A percentile compares a stretch with the other conserved stretches of the same genome.
These are phyloP conservation scores for Scotopteryx bipunctaria DNA, from an alignment of 2,888 invertebrate species.

Conservation along the genomic window DNA sequence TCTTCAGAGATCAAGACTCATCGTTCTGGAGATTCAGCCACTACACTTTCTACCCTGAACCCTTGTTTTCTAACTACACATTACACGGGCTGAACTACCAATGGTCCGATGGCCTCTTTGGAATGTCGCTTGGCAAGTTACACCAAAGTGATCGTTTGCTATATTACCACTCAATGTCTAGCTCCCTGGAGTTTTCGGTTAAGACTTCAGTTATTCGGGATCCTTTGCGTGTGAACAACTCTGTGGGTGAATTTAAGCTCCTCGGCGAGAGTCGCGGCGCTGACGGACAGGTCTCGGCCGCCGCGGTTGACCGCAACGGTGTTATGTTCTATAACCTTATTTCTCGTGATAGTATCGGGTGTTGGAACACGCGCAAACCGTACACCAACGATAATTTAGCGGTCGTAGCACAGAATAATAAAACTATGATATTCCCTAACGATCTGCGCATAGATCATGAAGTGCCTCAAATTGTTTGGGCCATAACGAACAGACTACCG, in stretches of 20 bases:
- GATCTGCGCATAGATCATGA: constrained; percentile 91
- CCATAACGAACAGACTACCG: constrained; percentile 89
- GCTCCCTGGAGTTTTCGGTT: constrained; percentile 90
- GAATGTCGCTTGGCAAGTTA: constrained; percentile 86
- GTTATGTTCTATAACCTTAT: constrained; percentile 93
- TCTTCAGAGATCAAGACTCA: constrained; percentile 84
- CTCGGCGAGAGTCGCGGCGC: constrained; percentile 82
- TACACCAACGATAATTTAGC: constrained; percentile 86
- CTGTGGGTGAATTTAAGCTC: constrained; percentile 68
- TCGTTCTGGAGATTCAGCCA: constrained; percentile 87
- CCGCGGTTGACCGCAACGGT: constrained; percentile 88
- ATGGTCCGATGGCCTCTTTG: constrained; percentile 92
- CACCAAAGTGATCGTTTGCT: constrained; percentile 84
- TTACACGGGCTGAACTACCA: constrained; percentile 90
- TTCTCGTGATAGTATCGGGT: constrained; percentile 89
- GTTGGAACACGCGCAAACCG: constrained; percentile 92
- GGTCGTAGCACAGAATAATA: constrained; percentile 85
- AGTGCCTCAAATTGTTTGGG: constrained; percentile 87
- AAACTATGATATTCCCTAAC: constrained; percentile 90
- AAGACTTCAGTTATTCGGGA: constrained; percentile 87
- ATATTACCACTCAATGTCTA: constrained; percentile 93
- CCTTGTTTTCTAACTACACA: constrained; percentile 88
- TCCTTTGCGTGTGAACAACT: constrained; percentile 71
- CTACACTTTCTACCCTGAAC: constrained; percentile 89
- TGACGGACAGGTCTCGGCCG: constrained; percentile 88